Base-by-base conservation (phyloP, 1,140 invertebrate species). In the Melanaphis sacchari region DNA sequence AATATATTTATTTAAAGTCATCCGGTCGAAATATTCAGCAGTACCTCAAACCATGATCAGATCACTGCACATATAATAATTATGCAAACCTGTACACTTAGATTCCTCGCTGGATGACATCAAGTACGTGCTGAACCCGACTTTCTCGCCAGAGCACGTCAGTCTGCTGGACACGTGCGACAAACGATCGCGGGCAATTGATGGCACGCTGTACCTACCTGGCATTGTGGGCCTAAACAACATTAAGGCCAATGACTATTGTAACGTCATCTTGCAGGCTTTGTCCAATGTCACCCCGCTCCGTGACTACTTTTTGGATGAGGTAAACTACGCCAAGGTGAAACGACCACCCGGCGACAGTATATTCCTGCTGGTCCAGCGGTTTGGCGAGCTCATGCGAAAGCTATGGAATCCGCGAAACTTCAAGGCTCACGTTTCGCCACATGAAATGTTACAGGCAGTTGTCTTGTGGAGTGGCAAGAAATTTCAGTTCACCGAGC, bases 341-440 rank as follows among this genome's bases (percentile, higher is more conserved):
- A 98, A 98, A 95, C 95, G 98, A 87, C 98, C 98, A 40, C 98
- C 99, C 1, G 99, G 99, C 0, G 98, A 99, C 95, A 98, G 97
- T 15, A 96, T 97, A 31, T 98, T 98, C 95, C 96, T 99, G n/a
- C 95, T 99, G 41, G 98, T 99, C 0, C 98, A 99, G 95, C 96
- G 99, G 91, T 99, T 99, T 96, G 99, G 99, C 6, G 99, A 99
- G 95, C 96, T 99, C 18, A 97, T 99, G 95, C 95, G 99, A 9
- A 99, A 99, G 95, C 96, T 99, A 94, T 99, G 99, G 99, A 99
- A 99, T 96, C 99, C 99, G 0, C 96, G 98, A 93, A 99, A 99
- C 95, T 99, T 99, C 95, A 99, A 99, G 96, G 98, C 99, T 9
- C 99, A 99, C 95, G 99, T 99, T 3, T 99, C 99, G 91, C 99